Evolutionary conservation across 2,888 invertebrate species (phyloP).

Genomic region (Mellilla xanthometata): DNA sequence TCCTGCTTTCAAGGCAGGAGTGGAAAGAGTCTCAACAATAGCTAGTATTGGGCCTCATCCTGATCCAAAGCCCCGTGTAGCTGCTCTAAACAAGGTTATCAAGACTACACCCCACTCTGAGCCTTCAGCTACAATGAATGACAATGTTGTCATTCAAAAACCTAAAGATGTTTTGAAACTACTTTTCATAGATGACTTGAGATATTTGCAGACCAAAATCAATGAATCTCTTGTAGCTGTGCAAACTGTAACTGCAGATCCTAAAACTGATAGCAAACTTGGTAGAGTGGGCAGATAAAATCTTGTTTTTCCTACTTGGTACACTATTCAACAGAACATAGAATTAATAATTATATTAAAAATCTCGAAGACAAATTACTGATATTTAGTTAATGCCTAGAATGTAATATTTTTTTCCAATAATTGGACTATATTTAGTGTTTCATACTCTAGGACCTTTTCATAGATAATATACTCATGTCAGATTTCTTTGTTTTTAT

Average conservation of each 20-base stretch:
- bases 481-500: too few species aligned
- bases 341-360: too few species aligned
- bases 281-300: slow-evolving; percentile 92
- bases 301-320: not conserved
- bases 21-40: slow-evolving; percentile 89
- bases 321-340: too few species aligned
- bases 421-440: too few species aligned
- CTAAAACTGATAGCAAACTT: slow-evolving; percentile 96
- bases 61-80: slow-evolving; percentile 65
- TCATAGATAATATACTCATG: too few species aligned
- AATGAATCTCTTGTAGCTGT: slow-evolving; percentile 97
- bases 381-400: too few species aligned
- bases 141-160: slow-evolving; percentile 56
- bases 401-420: too few species aligned
- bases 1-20: slow-evolving; percentile 91
- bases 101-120: slow-evolving; percentile 92
- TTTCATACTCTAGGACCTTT: too few species aligned
- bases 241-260: slow-evolving; percentile 96
- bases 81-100: slow-evolving; percentile 89
- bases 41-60: slow-evolving; percentile 70
- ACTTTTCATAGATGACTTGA: slow-evolving; percentile 91
- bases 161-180: slow-evolving; percentile 88
- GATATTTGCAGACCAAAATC: slow-evolving; percentile 94
- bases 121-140: slow-evolving; percentile 52
- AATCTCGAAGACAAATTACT: too few species aligned